phyloP scores from a whole-genome alignment of 1,140 invertebrate species.

The Probaryconus sp. region DNA sequence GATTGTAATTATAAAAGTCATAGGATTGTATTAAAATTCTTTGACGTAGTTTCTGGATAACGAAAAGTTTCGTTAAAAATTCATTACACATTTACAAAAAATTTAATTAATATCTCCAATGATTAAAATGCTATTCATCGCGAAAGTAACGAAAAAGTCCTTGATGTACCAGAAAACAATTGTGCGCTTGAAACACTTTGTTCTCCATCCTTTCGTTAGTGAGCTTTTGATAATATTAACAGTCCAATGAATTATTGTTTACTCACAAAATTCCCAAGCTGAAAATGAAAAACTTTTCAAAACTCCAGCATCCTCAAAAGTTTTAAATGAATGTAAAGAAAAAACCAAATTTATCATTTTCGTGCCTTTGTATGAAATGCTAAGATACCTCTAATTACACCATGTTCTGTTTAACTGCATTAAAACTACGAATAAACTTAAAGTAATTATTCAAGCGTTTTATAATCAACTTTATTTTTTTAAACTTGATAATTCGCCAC shows the following conservation, averaged over 20 bases:
- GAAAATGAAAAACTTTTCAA: background rate
- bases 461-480: too few species aligned
- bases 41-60: background rate
- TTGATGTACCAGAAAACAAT: conserved; percentile 3
- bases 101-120: conserved; percentile 26
- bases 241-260: conserved; percentile 3
- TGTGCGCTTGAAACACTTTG: background rate
- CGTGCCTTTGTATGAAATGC: too few species aligned
- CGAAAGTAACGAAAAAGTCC: conserved; percentile 8
- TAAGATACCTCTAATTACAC: too few species aligned
- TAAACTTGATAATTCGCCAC: too few species aligned
- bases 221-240: conserved; percentile 17
- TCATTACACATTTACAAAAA: conserved; percentile 3
- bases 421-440: too few species aligned
- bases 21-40: background rate
- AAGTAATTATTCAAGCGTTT: too few species aligned
- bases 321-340: conserved; percentile 11
- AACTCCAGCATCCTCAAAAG: too few species aligned
- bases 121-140: background rate
- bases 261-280: background rate
- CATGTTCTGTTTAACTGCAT: too few species aligned
- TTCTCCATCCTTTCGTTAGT: background rate
- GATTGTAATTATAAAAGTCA: too few species aligned
- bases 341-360: too few species aligned
- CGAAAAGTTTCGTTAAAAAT: background rate